These are phyloP conservation scores for Suricata suricatta DNA, from an alignment of 2,113 vertebrate genomes.

Conservation along the genomic window DNA sequence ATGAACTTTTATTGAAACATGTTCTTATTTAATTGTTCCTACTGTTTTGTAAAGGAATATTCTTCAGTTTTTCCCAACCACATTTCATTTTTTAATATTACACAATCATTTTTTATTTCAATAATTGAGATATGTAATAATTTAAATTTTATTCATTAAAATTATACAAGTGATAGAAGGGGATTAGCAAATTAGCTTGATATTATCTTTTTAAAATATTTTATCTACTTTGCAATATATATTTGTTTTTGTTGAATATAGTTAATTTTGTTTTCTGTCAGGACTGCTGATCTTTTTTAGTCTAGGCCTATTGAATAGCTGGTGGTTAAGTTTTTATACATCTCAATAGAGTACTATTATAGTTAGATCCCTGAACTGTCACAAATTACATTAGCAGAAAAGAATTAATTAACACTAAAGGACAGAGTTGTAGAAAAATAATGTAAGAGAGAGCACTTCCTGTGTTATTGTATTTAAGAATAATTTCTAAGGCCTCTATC, in stretches of 20 bases:
- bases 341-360: neutral
- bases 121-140: neutral
- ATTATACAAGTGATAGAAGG: neutral
- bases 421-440: neutral
- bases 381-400: neutral
- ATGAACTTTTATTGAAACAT: neutral
- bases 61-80: neutral
- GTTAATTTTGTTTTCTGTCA: constrained; percentile 1
- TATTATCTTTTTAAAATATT: neutral
- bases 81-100: neutral
- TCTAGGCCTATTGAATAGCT: neutral
- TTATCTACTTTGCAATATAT: neutral
- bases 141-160: constrained; percentile 38
- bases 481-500: neutral
- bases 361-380: neutral
- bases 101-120: neutral
- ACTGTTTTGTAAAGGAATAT: neutral
- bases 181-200: neutral
- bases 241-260: constrained; percentile 1
- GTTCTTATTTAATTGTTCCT: neutral
- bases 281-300: neutral
- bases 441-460: neutral
- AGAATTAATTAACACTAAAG: neutral
- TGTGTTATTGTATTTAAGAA: neutral
- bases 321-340: neutral